These are phyloP conservation scores for Dilophus febrilis DNA, from an alignment of 2,888 invertebrate genomes.

Conservation along the genomic window DNA sequence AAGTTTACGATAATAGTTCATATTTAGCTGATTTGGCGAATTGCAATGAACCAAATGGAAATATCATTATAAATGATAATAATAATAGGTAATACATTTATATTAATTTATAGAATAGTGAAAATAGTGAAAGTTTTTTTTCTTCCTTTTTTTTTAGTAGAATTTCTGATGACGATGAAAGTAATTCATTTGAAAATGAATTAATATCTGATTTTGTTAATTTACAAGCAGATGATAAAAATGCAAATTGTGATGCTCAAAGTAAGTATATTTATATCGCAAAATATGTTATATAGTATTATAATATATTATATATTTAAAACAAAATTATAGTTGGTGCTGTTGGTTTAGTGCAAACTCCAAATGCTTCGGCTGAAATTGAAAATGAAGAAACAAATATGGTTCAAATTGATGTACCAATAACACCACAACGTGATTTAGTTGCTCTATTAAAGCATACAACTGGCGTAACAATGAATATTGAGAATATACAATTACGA, in stretches of 20 bases:
- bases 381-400: constrained; percentile 67
- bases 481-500: constrained; percentile 31
- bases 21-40: constrained; percentile 25
- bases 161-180: constrained; percentile 40
- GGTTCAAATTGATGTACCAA: constrained; percentile 59
- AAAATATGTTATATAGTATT: constrained; percentile 1
- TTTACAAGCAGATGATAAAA: constrained; percentile 37
- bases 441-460: constrained; percentile 53
- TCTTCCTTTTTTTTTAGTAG: constrained; percentile 2
- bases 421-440: constrained; percentile 49
- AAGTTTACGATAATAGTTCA: neutral
- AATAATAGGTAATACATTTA: constrained; percentile 36
- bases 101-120: constrained; percentile 12
- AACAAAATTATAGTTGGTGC: constrained; percentile 34
- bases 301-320: neutral
- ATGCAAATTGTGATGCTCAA: constrained; percentile 28
- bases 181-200: constrained; percentile 41
- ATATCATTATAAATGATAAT: constrained; percentile 41
- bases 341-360: constrained; percentile 37
- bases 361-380: constrained; percentile 58
- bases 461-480: constrained; percentile 22
- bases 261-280: constrained; percentile 3
- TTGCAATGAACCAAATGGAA: constrained; percentile 54
- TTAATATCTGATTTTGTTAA: constrained; percentile 37
- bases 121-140: too few species aligned